Evolutionary conservation across 2,113 vertebrate genomes (phyloP).

Genomic region (Lagopus muta): DNA sequence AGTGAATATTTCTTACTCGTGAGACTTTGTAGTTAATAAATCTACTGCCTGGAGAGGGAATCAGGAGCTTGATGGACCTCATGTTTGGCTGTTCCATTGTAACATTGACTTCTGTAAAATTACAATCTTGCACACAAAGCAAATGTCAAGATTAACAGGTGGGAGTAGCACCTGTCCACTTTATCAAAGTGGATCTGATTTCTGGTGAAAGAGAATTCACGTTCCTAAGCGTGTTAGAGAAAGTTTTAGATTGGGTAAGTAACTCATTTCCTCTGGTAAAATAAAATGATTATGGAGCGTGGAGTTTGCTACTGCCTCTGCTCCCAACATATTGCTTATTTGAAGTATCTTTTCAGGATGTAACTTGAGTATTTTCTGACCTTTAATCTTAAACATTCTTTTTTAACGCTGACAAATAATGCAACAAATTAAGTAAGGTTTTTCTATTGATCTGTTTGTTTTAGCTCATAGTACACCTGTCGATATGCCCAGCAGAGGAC

Average conservation of each 20-base stretch:
- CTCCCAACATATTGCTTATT: neutral
- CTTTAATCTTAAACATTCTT: slow-evolving; percentile 1
- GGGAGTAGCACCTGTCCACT: neutral
- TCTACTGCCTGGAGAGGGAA: neutral
- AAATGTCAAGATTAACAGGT: neutral
- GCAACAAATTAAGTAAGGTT: slow-evolving; percentile 1
- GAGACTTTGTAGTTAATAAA: neutral
- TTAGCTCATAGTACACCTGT: slow-evolving; percentile 90
- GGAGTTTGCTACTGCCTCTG: neutral
- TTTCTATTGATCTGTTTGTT: slow-evolving; percentile 54
- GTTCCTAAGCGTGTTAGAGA: neutral
- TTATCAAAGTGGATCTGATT: neutral
- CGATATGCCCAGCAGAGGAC: slow-evolving; percentile 90
- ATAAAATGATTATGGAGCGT: neutral
- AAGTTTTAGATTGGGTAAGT: neutral
- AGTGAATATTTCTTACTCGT: neutral
- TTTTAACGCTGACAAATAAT: neutral
- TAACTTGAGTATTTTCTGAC: neutral
- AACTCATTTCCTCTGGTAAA: neutral
- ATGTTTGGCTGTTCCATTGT: neutral
- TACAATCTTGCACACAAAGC: neutral
- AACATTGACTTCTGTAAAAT: neutral
- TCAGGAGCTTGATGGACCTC: neutral
- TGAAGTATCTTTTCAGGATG: neutral
- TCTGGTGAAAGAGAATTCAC: neutral